Evolutionary conservation across 2,888 invertebrate species (phyloP), one percentile per base, ranked within the genome.

Genomic region (Abrostola triplasia): DNA sequence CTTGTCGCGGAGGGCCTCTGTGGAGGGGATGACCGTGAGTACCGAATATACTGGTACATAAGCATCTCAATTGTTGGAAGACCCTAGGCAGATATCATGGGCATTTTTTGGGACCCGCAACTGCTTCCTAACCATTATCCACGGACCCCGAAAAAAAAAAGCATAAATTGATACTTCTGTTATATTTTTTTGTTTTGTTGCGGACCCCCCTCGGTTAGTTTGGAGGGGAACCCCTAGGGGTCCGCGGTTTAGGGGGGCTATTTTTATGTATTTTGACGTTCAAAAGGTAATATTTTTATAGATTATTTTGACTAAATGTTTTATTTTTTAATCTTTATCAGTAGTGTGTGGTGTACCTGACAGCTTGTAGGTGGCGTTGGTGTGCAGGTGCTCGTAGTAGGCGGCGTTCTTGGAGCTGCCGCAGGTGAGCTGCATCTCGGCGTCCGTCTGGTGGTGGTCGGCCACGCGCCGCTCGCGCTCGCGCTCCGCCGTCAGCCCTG

Each of bases 381-480:
- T 96, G 80, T 97, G 97, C 62, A 98, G 87, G 49, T 96, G 95
- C 75, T 97, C 97, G 84, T 98, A 98, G 86, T 97, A 98, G 53
- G 96, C 96, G 0, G 96, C 95, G 88, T 98, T 98, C 89, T 97
- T 97, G 0, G 97, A 96, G 62, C 95, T 95, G 53, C 95, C 93
- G n/a, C 96, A 96, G 0, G 96, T 96, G 7, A 95, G 94, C 73
- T 95, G 95, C 88, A 97, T 97, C 74, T 96, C 96, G 0, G 96
- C 95, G 55, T 96, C 96, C 62, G 95, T 96, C 82, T 97, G 97
- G 88, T 98, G 98, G 83, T 98, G 98, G 88, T 98, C 98, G 0
- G 98, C 97, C 37, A 98, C 95, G 37, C 97, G 95, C 49, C 97
- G 96, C 84, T 98, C 98, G 0, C 97, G 94, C 80, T 98, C 98